These are phyloP conservation scores for Tanypteryx hageni DNA, from an alignment of 2,888 invertebrate species.

Conservation along the genomic window DNA sequence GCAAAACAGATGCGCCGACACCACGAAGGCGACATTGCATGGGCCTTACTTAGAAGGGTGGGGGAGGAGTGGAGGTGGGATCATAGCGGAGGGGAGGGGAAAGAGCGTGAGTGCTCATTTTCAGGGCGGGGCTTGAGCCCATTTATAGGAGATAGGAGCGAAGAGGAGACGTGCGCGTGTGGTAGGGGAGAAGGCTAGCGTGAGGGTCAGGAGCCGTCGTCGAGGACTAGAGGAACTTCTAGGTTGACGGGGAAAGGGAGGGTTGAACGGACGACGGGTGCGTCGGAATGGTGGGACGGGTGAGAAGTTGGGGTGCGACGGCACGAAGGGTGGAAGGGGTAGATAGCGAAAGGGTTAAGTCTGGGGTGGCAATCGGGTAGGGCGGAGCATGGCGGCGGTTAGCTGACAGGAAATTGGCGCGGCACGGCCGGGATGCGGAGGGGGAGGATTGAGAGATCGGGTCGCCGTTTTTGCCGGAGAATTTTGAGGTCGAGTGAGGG, in stretches of 20 bases:
- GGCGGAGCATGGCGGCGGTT: background rate
- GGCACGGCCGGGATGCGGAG: background rate
- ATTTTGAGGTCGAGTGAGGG: too few species aligned
- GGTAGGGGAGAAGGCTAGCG: background rate
- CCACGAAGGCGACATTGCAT: background rate
- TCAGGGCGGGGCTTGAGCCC: background rate
- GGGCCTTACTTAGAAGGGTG: background rate
- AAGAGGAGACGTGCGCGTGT: background rate
- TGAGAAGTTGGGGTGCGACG: background rate
- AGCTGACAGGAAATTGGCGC: background rate
- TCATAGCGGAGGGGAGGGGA: background rate
- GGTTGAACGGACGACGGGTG: background rate
- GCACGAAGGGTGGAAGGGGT: background rate
- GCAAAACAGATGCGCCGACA: conserved; percentile 43
- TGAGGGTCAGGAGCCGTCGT: background rate
- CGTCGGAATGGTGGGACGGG: background rate
- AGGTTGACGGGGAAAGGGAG: background rate
- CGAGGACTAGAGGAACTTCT: background rate
- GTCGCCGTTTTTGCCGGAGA: background rate
- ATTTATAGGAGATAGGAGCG: background rate
- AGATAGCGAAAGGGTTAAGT: background rate
- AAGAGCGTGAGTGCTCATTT: background rate
- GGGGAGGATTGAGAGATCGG: background rate
- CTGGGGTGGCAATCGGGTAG: conserved; percentile 1
- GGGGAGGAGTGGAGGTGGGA: background rate